Evolutionary conservation across 1,140 invertebrate genomes (phyloP).

Genomic region (Zaprionus tsacasi): DNA sequence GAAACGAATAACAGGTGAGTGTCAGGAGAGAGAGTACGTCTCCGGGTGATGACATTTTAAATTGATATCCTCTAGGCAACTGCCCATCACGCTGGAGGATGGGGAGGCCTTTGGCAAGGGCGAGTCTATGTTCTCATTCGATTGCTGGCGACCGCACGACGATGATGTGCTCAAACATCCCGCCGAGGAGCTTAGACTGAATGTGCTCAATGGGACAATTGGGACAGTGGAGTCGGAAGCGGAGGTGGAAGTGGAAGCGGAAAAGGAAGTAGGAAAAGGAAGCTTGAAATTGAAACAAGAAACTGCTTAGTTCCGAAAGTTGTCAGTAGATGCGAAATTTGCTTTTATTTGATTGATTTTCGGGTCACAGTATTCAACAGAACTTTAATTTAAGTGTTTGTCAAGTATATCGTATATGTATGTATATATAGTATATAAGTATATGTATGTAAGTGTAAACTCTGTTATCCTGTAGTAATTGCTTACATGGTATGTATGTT

Average conservation of each 20-base stretch:
- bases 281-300: constrained; percentile 16
- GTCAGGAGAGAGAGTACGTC: neutral
- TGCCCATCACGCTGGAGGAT: constrained; percentile 67
- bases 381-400: constrained; percentile 52
- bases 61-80: constrained; percentile 51
- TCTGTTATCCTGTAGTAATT: constrained; percentile 59
- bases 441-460: constrained; percentile 47
- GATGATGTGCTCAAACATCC: constrained; percentile 56
- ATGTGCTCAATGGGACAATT: constrained; percentile 50
- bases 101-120: constrained; percentile 66
- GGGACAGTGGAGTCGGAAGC: constrained; percentile 18
- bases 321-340: constrained; percentile 75
- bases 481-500: constrained; percentile 55
- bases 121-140: constrained; percentile 83
- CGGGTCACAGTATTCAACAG: constrained; percentile 74
- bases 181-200: constrained; percentile 54
- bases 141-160: constrained; percentile 73
- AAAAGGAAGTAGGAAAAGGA: constrained; percentile 7
- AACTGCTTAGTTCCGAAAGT: constrained; percentile 55
- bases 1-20: constrained; percentile 72
- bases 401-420: constrained; percentile 34
- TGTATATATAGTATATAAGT: constrained; percentile 16
- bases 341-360: constrained; percentile 78
- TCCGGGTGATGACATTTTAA: neutral
- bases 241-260: constrained; percentile 31